Evolutionary conservation across 2,888 invertebrate species (phyloP).

Genomic region (Nyleta sp.): DNA sequence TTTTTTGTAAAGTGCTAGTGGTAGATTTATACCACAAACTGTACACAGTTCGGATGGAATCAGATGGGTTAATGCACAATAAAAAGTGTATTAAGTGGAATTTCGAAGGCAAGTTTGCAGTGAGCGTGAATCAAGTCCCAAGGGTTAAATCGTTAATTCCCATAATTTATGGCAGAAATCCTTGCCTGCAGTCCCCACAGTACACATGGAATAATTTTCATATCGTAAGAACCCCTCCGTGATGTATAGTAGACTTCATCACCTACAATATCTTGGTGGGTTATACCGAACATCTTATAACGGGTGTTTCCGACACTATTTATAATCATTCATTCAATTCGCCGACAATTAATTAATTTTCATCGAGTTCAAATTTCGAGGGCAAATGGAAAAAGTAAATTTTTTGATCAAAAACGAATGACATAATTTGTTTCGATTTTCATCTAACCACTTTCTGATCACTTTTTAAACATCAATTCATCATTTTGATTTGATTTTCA

Average conservation of each 20-base stretch:
- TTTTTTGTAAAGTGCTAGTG: too few relatives aligned
- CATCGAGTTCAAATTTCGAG: too few relatives aligned
- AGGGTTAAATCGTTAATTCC: conserved; percentile 71
- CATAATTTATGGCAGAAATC: conserved; percentile 77
- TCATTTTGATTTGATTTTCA: too few relatives aligned
- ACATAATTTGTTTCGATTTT: too few relatives aligned
- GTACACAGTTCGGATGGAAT: not conserved
- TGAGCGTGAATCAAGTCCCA: conserved; percentile 39
- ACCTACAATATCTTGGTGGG: conserved; percentile 72
- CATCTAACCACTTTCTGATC: too few relatives aligned
- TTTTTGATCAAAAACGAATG: too few relatives aligned
- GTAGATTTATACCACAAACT: too few relatives aligned
- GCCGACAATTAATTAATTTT: too few relatives aligned
- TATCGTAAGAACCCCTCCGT: conserved; percentile 75
- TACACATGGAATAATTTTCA: conserved; percentile 78
- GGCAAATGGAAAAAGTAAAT: too few relatives aligned
- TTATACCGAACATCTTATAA: conserved; percentile 71
- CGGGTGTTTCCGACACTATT: conserved; percentile 65
- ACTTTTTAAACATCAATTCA: too few relatives aligned
- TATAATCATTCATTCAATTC: conserved; percentile 69
- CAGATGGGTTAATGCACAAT: not conserved
- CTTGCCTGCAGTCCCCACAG: conserved; percentile 68
- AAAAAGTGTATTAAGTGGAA: conserved; percentile 23
- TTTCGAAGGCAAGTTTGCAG: conserved; percentile 27
- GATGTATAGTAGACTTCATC: conserved; percentile 76